These are phyloP conservation scores for Melipona bicolor DNA, from an alignment of 2,888 invertebrate genomes.

Conservation along the genomic window DNA sequence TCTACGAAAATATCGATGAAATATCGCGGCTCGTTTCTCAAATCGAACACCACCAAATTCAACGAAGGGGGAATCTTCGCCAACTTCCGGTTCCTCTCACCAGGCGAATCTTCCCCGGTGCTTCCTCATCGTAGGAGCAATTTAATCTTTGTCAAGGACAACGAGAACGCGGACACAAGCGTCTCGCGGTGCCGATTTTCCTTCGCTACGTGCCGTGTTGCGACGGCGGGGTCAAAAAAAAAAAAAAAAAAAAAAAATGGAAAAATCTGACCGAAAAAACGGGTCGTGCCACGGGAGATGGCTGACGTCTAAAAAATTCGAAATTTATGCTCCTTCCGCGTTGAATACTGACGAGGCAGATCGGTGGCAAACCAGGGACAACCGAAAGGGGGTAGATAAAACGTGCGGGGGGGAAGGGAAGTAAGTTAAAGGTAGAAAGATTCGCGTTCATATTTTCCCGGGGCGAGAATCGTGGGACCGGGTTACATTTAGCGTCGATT, in stretches of 20 bases:
- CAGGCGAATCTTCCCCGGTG: neutral
- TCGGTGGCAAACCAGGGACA: neutral
- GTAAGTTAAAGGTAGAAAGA: conserved; percentile 38
- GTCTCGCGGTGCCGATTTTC: conserved; percentile 24
- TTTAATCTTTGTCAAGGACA: conserved; percentile 42
- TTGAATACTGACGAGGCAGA: conserved; percentile 51
- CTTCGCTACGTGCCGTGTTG: conserved; percentile 1
- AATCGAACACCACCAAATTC: neutral
- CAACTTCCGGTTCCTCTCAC: neutral
- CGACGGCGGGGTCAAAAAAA: neutral
- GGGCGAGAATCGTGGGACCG: conserved; percentile 20
- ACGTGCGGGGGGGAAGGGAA: neutral
- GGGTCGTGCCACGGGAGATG: conserved; percentile 5
- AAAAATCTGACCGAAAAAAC: conserved; percentile 41
- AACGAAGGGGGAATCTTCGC: neutral
- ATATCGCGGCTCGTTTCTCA: neutral
- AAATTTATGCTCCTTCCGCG: conserved; percentile 47
- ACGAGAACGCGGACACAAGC: conserved; percentile 1
- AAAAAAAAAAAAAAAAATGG: neutral
- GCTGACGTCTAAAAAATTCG: conserved; percentile 34
- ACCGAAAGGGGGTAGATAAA: conserved; percentile 43
- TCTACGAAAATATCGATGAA: neutral
- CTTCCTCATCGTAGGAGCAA: conserved; percentile 1
- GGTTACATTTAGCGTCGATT: conserved; percentile 34
- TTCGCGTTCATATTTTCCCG: conserved; percentile 44